Evolutionary conservation across 64 coral and sea anemone species (phyloP), one percentile per base, ranked within the genome.

Genomic region (Orbicella faveolata): DNA sequence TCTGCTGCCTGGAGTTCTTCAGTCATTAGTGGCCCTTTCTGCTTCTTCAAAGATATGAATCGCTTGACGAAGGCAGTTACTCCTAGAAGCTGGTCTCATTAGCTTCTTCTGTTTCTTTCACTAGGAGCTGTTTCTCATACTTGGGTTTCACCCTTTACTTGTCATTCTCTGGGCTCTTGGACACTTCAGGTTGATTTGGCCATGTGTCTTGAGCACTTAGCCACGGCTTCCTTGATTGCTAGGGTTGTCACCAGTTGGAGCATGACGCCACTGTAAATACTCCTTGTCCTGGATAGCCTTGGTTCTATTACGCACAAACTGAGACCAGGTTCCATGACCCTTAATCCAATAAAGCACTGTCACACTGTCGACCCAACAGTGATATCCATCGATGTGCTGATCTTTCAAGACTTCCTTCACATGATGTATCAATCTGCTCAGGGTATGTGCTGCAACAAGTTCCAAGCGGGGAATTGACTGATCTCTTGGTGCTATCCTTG

Each of bases 331-430:
- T 16, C 87, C 94, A 87, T 90, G 90, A 34, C 76, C 90, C 26
- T 92, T 86, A 23, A 90, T 89, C 79, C 94, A 93, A 77, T 89
- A 86, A 17, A 96, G 75, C 13, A 96, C 90, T 26, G 87, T 89
- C 17, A 81, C 80, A 33, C 79, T 96, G 41, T 96, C 90, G 18
- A 89, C 94, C 90, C 90, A 96, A 78, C 87, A 81, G 63, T 92
- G 75, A 90, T 52, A 89, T 11, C 89, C 81, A 10, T 75, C 44
- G 64, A 92, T 86, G 15, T 25, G 87, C 30, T 85, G 81, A 75
- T 76, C 82, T 74, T 93, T 9, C 75, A 96, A 61, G 61, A 83
- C 87, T 83, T 68, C n/a, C 81, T 89, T 92, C 36, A 96, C 75
- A 75, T 96, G 87, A 25, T 64, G 86, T 66, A 92, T 89, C 53